Percentiles rank a stretch among this genome's conserved stretches.
Evolutionary conservation across 2,888 invertebrate species (phyloP).

Genomic region (Trachelus troglodyta): DNA sequence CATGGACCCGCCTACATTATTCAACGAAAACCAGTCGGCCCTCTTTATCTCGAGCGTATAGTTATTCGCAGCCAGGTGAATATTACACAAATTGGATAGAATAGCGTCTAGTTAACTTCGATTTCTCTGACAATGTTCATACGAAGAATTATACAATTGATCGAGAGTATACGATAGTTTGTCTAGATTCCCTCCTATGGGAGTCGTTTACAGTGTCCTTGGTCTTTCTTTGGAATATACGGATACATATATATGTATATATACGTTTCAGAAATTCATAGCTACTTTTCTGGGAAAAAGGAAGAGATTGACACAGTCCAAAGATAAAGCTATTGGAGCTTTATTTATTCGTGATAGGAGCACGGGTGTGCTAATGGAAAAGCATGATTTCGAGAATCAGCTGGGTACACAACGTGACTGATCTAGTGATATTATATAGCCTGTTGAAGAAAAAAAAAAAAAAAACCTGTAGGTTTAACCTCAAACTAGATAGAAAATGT

Average conservation of each 20-base stretch:
- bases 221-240: not conserved
- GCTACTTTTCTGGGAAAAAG: not conserved
- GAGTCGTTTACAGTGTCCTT: not conserved
- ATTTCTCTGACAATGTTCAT: not conserved
- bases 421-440: slow-evolving; percentile 34
- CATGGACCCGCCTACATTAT: slow-evolving; percentile 36
- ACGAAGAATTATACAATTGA: not conserved
- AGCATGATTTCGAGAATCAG: slow-evolving; percentile 35
- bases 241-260: not conserved
- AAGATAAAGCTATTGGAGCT: slow-evolving; percentile 3
- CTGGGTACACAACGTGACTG: slow-evolving; percentile 47
- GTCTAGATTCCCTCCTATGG: not conserved
- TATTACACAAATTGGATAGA: not conserved
- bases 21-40: slow-evolving; percentile 24
- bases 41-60: not conserved
- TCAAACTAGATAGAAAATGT: not conserved
- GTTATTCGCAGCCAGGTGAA: not conserved
- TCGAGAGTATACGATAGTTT: not conserved
- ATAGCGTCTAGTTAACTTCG: not conserved
- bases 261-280: not conserved
- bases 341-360: slow-evolving; percentile 9
- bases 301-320: not conserved
- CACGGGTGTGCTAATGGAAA: not conserved
- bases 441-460: not conserved
- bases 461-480: not conserved